Evolutionary conservation across 2,797 vertebrate species (phyloP).

Genomic region (Sebastes taczanowskii): DNA sequence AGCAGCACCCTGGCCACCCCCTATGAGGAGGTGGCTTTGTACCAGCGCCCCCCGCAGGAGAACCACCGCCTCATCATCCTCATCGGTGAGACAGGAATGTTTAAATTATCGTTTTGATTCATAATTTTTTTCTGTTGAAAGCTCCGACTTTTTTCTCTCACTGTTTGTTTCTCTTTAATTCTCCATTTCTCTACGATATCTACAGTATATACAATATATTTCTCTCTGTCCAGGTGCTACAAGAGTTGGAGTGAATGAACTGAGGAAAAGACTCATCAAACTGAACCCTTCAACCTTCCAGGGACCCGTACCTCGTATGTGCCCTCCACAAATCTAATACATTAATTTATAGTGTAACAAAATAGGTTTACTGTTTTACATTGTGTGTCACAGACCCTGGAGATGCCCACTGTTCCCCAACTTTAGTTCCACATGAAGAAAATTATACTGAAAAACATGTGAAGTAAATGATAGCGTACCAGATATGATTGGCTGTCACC

Average conservation of each 20-base stretch:
- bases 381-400: background rate
- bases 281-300: conserved; percentile 86
- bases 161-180: background rate
- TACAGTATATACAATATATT: background rate
- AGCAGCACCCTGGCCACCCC: conserved; percentile 73
- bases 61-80: conserved; percentile 87
- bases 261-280: conserved; percentile 88
- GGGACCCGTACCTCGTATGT: conserved; percentile 91
- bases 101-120: background rate
- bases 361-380: background rate
- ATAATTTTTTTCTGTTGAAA: background rate
- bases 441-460: background rate
- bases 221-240: conserved; percentile 79
- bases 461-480: background rate
- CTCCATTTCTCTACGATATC: background rate
- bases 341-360: background rate
- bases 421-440: background rate
- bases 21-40: conserved; percentile 89
- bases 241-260: conserved; percentile 91
- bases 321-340: background rate
- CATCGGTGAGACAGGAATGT: conserved; percentile 76
- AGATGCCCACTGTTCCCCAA: too few relatives aligned
- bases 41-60: conserved; percentile 85
- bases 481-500: conserved; percentile 2
- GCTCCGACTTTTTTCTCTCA: background rate